Evolutionary conservation across 1,140 invertebrate species (phyloP).

Genomic region (Acromyrmex heyeri): DNA sequence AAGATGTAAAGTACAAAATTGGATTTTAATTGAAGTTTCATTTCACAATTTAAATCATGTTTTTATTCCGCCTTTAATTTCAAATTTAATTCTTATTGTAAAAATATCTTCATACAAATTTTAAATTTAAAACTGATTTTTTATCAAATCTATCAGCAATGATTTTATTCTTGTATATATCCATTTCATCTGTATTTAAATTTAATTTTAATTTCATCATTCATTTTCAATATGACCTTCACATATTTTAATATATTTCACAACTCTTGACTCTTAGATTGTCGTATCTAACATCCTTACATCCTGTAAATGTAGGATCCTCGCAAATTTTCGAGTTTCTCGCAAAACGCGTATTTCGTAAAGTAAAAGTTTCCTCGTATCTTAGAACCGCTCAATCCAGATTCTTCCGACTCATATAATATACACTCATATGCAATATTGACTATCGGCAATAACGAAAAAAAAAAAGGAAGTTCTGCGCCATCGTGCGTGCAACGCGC

Average conservation of each 20-base stretch:
- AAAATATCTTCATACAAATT: neutral
- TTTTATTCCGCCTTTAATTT: neutral
- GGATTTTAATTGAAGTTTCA: neutral
- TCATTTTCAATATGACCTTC: neutral
- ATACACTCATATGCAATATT: constrained; percentile 22
- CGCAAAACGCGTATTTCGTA: too few species aligned
- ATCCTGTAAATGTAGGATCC: neutral
- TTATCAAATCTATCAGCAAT: neutral
- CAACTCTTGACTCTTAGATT: neutral
- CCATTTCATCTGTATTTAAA: neutral
- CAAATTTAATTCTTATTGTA: neutral
- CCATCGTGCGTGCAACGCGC: constrained; percentile 58
- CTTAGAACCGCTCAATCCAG: neutral
- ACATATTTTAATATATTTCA: neutral
- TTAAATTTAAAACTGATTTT: neutral
- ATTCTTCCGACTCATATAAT: neutral
- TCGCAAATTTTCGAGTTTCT: neutral
- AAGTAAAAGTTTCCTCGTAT: neutral
- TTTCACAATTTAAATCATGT: neutral
- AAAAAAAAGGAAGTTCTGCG: constrained; percentile 49
- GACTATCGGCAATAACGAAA: constrained; percentile 26
- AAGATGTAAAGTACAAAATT: neutral
- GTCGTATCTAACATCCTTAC: neutral
- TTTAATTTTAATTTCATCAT: neutral
- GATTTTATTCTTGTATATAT: neutral